phyloP scores from a whole-genome alignment of 2,797 vertebrate genomes.

The Gymnodraco acuticeps region DNA sequence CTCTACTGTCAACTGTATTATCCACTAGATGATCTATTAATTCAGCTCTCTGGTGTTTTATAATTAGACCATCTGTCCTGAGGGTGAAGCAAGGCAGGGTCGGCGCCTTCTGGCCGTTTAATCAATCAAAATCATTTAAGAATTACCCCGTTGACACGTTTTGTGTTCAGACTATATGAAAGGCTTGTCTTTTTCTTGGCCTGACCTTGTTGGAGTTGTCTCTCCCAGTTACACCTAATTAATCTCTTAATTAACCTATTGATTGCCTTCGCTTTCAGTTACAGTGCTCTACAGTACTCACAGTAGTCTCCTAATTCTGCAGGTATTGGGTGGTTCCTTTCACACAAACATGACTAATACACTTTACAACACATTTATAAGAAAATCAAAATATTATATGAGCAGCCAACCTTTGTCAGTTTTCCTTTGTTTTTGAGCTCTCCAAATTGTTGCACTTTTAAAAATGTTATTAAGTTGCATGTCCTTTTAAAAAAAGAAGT shows the following conservation, averaged over 20 bases:
- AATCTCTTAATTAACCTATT: slow-evolving; percentile 76
- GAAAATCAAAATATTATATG: too few relatives aligned
- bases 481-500: background rate
- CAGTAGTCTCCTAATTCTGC: slow-evolving; percentile 39
- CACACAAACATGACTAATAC: slow-evolving; percentile 3
- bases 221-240: slow-evolving; percentile 66
- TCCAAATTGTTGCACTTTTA: background rate
- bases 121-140: slow-evolving; percentile 39
- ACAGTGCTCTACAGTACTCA: slow-evolving; percentile 43
- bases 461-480: background rate
- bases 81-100: slow-evolving; percentile 6
- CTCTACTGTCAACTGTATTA: background rate
- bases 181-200: slow-evolving; percentile 36
- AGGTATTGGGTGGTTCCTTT: slow-evolving; percentile 26
- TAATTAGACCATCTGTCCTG: slow-evolving; percentile 16
- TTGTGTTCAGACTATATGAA: slow-evolving; percentile 40
- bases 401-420: background rate
- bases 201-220: slow-evolving; percentile 60
- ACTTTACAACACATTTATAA: too few relatives aligned
- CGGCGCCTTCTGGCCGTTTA: slow-evolving; percentile 5
- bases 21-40: slow-evolving; percentile 4
- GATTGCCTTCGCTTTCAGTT: slow-evolving; percentile 58
- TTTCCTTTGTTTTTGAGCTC: background rate
- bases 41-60: slow-evolving; percentile 24
- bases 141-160: slow-evolving; percentile 36